Evolutionary conservation across 2,797 vertebrate genomes (phyloP), one percentile per base, ranked within the genome.

Genomic region (Acipenser oxyrinchus): DNA sequence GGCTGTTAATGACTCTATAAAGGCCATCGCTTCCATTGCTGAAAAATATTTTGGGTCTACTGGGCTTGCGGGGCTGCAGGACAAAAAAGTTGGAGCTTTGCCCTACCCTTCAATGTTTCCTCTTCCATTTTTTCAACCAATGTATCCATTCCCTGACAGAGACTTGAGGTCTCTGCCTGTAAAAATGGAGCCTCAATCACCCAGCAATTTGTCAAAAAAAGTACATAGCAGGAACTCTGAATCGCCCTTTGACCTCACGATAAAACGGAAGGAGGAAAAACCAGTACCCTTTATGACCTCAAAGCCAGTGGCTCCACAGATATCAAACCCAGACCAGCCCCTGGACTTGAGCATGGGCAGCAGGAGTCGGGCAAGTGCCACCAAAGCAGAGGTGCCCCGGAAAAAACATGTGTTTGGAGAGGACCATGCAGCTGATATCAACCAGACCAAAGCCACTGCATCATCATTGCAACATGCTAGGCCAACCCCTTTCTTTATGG

Each of bases 41-140:
- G 97, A 99, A 86, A 99, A 98, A 88, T 99, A 99, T 86, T 99
- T 99, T 91, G 97, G 97, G 86, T 96, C 95, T 71, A 92, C 96
- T 73, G 97, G 96, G 84, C 92, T 99, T 79, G 92, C 91, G 79
- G 90, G 95, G 76, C 91, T 99, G 77, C 96, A 95, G 86, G 94
- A 97, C 82, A 99, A 98, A 90, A 98, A 99, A 86, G 92, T 95
- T 8, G 92, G 92, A 74, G 83, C 94, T 70, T 86, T 99, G 87
- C 93, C 94, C 77, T 99, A 99, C 87, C 95, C 96, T 72, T 95
- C 96, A 76, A 93, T 99, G 95, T 99, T 99, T 87, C 95, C 96
- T 68, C 85, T 99, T 83, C 96, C 95, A 3, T 98, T 99, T 91
- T 97, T 99, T 86, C 94, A 96, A 68, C 94, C 95, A 78, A 91